phyloP scores from a whole-genome alignment of 2,113 vertebrate genomes.

The Lanius ludovicianus region DNA sequence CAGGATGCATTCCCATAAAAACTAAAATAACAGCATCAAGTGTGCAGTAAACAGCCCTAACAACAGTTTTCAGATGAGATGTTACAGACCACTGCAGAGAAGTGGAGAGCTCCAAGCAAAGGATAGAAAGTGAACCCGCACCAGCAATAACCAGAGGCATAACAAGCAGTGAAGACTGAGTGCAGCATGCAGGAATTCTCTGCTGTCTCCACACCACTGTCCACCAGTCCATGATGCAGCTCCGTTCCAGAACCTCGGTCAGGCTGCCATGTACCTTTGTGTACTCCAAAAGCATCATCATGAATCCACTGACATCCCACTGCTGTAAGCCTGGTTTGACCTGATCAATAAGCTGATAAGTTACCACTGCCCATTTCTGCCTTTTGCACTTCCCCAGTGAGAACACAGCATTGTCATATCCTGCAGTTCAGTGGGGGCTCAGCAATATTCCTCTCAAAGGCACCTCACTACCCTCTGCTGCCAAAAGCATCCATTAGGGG shows the following conservation, averaged over 20 bases:
- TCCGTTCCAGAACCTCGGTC: neutral
- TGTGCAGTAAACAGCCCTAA: neutral
- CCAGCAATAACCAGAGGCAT: neutral
- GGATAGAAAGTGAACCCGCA: neutral
- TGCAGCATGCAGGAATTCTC: neutral
- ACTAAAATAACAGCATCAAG: neutral
- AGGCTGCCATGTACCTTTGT: neutral
- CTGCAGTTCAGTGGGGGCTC: neutral
- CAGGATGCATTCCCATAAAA: neutral
- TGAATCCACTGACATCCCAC: neutral
- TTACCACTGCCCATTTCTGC: neutral
- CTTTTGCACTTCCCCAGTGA: neutral
- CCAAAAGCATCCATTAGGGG: neutral
- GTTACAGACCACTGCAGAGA: neutral
- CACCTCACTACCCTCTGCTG: neutral
- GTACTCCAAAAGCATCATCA: neutral
- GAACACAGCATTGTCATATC: neutral
- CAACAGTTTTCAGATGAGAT: neutral
- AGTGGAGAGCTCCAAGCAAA: neutral
- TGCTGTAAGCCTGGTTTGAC: neutral
- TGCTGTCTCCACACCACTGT: neutral
- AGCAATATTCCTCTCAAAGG: neutral
- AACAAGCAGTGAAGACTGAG: neutral
- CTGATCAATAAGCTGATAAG: neutral
- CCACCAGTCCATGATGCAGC: neutral